Conservation (phyloP, 2,113 vertebrate genomes). For the Hippocampus abdominalis region DNA sequence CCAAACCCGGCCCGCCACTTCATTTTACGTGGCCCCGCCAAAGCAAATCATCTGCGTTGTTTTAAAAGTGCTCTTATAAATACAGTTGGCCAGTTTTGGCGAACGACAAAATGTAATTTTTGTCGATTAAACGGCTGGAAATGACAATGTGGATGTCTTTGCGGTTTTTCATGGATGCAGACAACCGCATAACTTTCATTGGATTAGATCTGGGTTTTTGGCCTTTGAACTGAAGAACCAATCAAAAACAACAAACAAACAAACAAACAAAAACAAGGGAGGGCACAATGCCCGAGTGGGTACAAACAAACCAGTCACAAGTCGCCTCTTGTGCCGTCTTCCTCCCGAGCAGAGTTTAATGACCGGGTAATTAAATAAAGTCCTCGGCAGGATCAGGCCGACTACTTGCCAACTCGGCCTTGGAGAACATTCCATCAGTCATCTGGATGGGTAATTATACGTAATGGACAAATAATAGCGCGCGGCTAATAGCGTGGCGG, state of each 20-base stretch:
- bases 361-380: slow-evolving; percentile 61
- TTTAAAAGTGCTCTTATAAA: too few species aligned
- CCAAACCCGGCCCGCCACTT: too few species aligned
- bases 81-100: too few species aligned
- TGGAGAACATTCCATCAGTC: slow-evolving; percentile 62
- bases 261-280: neutral
- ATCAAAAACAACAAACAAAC: neutral
- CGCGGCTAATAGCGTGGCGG: slow-evolving; percentile 49
- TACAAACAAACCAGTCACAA: slow-evolving; percentile 21
- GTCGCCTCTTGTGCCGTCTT: slow-evolving; percentile 31
- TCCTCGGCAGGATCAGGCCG: slow-evolving; percentile 55
- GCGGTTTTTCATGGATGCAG: neutral
- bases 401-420: slow-evolving; percentile 54
- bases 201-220: neutral
- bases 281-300: neutral
- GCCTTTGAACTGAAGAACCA: neutral
- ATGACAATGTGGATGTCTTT: neutral
- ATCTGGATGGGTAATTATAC: slow-evolving; percentile 65
- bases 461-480: slow-evolving; percentile 65
- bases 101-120: too few species aligned
- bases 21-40: too few species aligned
- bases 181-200: neutral
- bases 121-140: neutral
- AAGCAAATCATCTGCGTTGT: too few species aligned
- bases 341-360: slow-evolving; percentile 49